These are phyloP conservation scores for Anguilla japonica DNA, from an alignment of 2,113 vertebrate genomes.

Conservation along the genomic window DNA sequence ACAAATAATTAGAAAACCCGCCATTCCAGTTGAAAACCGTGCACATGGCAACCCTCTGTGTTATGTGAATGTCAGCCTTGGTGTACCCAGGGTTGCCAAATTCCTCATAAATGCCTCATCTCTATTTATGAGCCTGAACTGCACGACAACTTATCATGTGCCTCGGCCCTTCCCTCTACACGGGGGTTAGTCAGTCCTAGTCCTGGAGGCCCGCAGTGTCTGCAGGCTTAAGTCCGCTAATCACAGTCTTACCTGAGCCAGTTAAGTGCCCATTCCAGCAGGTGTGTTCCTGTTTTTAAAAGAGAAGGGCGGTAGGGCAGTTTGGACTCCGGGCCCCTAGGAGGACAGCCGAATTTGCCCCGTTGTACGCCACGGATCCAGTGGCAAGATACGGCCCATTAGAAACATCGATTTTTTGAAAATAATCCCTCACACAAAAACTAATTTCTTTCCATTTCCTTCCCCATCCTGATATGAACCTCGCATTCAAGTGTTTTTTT, in stretches of 20 bases:
- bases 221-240: not conserved
- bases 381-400: not conserved
- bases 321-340: not conserved
- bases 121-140: not conserved
- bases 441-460: conserved; percentile 36
- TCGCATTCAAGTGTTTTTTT: conserved; percentile 34
- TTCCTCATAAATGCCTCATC: not conserved
- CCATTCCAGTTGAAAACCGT: too few species aligned
- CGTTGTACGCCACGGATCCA: not conserved
- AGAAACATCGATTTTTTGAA: conserved; percentile 33
- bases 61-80: not conserved
- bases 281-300: not conserved
- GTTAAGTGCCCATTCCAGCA: not conserved
- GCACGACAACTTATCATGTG: not conserved
- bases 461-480: conserved; percentile 41
- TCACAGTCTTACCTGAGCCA: not conserved
- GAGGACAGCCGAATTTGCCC: not conserved
- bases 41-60: too few species aligned
- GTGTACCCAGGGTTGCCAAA: not conserved
- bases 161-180: not conserved
- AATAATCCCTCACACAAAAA: conserved; percentile 54
- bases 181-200: not conserved
- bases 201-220: not conserved
- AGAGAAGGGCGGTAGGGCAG: not conserved
- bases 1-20: too few species aligned